A percentile compares a stretch with the other conserved stretches of the same genome.
Evolutionary conservation across 2,113 vertebrate genomes (phyloP).

Genomic region (Dromiciops gliroides): DNA sequence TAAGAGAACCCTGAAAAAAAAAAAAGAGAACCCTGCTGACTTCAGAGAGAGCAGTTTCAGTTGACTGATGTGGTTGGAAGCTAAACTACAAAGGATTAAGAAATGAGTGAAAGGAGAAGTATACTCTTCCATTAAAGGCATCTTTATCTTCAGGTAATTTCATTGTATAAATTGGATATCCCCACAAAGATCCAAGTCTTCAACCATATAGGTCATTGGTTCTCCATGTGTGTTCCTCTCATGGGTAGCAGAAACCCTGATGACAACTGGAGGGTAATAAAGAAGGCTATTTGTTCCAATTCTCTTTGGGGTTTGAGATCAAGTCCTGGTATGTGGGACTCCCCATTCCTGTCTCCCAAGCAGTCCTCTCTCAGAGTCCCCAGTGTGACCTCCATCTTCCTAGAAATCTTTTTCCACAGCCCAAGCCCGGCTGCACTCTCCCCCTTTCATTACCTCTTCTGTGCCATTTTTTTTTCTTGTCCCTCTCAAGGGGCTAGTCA

Average conservation of each 20-base stretch:
- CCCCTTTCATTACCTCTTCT: neutral
- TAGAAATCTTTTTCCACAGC: neutral
- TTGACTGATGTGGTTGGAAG: neutral
- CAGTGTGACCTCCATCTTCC: neutral
- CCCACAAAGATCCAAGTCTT: neutral
- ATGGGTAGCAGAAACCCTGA: neutral
- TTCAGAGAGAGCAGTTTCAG: neutral
- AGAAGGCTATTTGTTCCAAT: neutral
- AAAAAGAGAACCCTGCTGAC: neutral
- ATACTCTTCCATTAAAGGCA: neutral
- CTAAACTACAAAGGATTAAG: neutral
- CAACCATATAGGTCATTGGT: neutral
- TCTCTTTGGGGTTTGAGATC: neutral
- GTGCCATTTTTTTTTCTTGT: neutral
- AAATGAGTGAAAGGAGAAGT: neutral
- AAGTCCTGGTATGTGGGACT: neutral
- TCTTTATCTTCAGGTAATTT: neutral
- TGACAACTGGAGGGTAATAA: neutral
- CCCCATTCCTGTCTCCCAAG: neutral
- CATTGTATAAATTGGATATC: neutral
- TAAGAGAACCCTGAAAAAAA: neutral
- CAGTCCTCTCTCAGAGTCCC: too few relatives aligned
- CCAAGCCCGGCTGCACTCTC: neutral
- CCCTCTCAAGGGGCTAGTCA: conserved; percentile 64
- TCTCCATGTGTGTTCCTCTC: too few relatives aligned